Evolutionary conservation across 2,113 vertebrate species (phyloP), one percentile per base, ranked within the genome.

Genomic region (Cathartes aura): DNA sequence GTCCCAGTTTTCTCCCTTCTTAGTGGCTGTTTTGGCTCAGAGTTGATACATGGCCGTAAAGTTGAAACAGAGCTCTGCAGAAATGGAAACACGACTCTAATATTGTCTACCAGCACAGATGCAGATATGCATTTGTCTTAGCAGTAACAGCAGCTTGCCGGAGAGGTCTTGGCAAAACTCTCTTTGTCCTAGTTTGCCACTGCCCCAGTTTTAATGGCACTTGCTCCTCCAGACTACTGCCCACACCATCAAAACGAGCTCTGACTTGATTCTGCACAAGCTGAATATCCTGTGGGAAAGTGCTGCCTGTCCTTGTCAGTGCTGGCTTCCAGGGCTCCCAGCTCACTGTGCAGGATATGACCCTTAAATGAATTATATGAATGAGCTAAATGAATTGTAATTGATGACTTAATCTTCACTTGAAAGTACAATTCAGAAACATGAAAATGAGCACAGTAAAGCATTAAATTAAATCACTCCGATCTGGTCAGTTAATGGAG

Each of bases 381-480:
- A 97, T 95, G 94, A 96, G 71, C 87, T 91, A 80, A 95, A 93
- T 93, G 73, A 74, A 76, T 96, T 86, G 63, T 90, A 95, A 96
- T 94, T 96, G 93, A 94, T 73, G 50, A 70, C 82, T 91, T 94
- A 79, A 94, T 95, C 82, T 74, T 94, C 29, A 59, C 63, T 91
- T 90, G 71, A 74, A 96, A 85, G 34, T 92, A 78, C 66, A 86
- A 70, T 83, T 81, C 63, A 48, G 78, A 96, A 94, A 90, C 53
- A 47, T 15, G 50, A 88, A 91, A 96, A 87, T 10, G 32, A 91
- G 42, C 82, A 86, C 58, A 70, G 58, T 59, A 88, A 91, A 91
- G 85, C 78, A 91, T 88, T 87, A 90, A 76, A 91, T 88, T 75
- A 95, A 93, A 93, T 86, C 87, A 83, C 38, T 71, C 58, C 3